phyloP scores from a whole-genome alignment of 1,140 invertebrate species.

The Diprion similis region DNA sequence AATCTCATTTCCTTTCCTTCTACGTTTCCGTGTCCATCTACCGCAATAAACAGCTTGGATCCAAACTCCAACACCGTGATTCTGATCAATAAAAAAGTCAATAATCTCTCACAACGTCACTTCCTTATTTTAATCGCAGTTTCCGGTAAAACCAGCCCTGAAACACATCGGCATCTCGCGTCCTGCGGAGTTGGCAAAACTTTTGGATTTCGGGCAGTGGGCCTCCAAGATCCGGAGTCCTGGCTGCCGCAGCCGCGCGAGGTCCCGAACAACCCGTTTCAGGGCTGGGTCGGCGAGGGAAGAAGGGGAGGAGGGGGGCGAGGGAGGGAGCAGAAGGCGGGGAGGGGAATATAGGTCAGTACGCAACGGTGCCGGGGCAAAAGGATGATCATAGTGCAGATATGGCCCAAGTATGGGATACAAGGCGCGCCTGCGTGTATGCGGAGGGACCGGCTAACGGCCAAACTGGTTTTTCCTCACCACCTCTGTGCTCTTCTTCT shows the following conservation, averaged over 20 bases:
- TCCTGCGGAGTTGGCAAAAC: no score
- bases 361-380: slow-evolving; percentile 49
- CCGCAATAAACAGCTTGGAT: no score
- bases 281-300: not conserved
- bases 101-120: no score
- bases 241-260: no score
- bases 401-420: slow-evolving; percentile 14
- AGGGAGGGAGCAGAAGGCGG: no score
- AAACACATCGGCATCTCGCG: no score
- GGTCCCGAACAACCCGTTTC: not conserved
- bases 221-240: not conserved
- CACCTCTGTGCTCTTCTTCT: slow-evolving; percentile 38
- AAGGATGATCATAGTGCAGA: slow-evolving; percentile 25
- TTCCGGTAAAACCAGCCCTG: no score
- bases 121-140: no score
- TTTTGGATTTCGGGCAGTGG: not conserved
- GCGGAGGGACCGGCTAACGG: slow-evolving; percentile 42
- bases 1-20: no score
- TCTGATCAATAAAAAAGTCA: no score
- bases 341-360: slow-evolving; percentile 59
- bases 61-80: no score
- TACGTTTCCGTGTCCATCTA: no score
- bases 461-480: slow-evolving; percentile 55
- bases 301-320: not conserved
- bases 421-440: slow-evolving; percentile 12